A percentile compares a stretch with the other conserved stretches of the same genome.
Evolutionary conservation across 1,140 invertebrate species (phyloP).

Genomic region (Drosophila sechellia): DNA sequence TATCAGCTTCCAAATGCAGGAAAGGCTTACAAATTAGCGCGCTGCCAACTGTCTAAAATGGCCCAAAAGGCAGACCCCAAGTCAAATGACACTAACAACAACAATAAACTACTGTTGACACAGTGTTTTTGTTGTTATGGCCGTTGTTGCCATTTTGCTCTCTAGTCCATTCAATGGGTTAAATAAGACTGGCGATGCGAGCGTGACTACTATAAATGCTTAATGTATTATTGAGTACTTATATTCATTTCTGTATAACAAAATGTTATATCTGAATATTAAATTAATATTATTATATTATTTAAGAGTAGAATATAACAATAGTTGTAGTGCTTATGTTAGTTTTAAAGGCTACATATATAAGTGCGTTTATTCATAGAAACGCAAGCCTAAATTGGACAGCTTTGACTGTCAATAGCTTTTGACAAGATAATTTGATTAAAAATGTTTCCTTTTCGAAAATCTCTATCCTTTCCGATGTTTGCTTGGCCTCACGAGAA

Average conservation of each 20-base stretch:
- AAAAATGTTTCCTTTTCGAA: not conserved
- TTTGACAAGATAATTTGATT: not conserved
- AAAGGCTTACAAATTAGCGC: constrained; percentile 80
- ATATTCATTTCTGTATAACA: too few relatives aligned
- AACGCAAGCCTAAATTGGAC: not conserved
- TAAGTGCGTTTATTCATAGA: too few relatives aligned
- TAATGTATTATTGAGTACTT: not conserved
- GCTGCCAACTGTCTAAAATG: constrained; percentile 77
- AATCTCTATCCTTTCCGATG: not conserved
- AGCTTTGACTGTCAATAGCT: too few relatives aligned
- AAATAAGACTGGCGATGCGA: constrained; percentile 16
- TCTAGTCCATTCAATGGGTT: constrained; percentile 1
- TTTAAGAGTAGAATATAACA: too few relatives aligned
- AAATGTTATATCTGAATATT: too few relatives aligned
- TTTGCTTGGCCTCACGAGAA: not conserved
- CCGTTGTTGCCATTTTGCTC: constrained; percentile 32
- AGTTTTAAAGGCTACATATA: too few relatives aligned
- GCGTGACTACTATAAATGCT: constrained; percentile 11
- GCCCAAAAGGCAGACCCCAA: constrained; percentile 75
- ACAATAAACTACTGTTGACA: constrained; percentile 82
- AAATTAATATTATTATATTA: too few relatives aligned
- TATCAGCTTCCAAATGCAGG: constrained; percentile 75
- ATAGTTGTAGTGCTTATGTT: too few relatives aligned
- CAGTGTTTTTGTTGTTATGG: constrained; percentile 62
- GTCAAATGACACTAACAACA: constrained; percentile 83